These are phyloP conservation scores for Lasiommata megera DNA, from an alignment of 2,888 invertebrate genomes.

Conservation along the genomic window DNA sequence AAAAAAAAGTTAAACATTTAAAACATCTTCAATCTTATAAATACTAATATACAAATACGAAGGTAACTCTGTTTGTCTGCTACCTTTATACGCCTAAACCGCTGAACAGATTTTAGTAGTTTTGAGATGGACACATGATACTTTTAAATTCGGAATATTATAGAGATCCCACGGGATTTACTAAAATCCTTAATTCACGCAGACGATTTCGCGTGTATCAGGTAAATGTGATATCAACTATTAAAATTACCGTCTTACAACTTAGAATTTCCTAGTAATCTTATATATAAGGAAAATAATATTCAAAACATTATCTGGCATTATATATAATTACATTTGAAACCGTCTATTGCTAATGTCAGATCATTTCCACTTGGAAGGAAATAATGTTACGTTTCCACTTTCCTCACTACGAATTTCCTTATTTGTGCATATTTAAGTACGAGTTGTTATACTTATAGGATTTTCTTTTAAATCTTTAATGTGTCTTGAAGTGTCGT, in stretches of 20 bases:
- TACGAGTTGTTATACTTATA: conserved; percentile 46
- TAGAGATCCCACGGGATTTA: too few species aligned
- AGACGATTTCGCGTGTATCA: too few species aligned
- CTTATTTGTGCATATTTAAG: conserved; percentile 25
- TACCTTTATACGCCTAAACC: too few species aligned
- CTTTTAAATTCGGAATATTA: too few species aligned
- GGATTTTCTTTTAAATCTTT: conserved; percentile 63
- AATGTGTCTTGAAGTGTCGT: conserved; percentile 43
- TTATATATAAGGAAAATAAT: not conserved
- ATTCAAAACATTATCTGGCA: conserved; percentile 19
- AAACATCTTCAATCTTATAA: not conserved
- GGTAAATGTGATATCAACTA: too few species aligned
- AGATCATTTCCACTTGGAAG: conserved; percentile 15
- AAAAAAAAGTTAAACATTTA: conserved; percentile 5
- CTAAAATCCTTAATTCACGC: too few species aligned
- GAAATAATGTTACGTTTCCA: not conserved
- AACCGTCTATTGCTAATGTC: conserved; percentile 17
- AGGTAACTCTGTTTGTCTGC: too few species aligned
- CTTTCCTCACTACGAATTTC: not conserved
- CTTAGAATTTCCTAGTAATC: too few species aligned
- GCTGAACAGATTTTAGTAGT: too few species aligned
- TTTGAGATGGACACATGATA: too few species aligned
- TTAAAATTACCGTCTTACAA: too few species aligned
- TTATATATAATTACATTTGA: conserved; percentile 15
- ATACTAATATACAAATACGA: too few species aligned